Conservation (phyloP, 37 sponge, comb jelly and placozoan species). For the Aplysina aerophoba region DNA sequence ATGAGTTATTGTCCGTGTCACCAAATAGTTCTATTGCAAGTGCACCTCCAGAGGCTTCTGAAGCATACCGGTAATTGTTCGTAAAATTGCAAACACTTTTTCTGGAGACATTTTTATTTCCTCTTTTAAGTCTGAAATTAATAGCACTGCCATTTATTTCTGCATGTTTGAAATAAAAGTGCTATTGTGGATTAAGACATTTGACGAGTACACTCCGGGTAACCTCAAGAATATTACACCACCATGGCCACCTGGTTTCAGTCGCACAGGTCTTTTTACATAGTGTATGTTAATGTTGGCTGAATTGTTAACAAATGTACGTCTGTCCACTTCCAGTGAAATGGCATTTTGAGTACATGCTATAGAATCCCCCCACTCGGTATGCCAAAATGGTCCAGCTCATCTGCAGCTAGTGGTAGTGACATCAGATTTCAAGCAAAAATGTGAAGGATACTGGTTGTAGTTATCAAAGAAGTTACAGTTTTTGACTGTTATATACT, state of each 20-base stretch:
- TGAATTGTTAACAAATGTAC: constrained; percentile 44
- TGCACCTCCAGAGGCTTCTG: constrained; percentile 15
- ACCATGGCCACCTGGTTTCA: constrained; percentile 3
- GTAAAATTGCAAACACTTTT: not conserved
- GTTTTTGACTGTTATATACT: constrained; percentile 33
- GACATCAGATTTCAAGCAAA: too few species aligned
- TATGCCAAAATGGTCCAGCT: not conserved
- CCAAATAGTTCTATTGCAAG: not conserved
- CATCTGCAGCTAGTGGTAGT: not conserved
- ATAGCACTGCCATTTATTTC: constrained; percentile 20
- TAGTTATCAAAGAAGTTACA: constrained; percentile 30
- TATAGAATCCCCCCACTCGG: constrained; percentile 7
- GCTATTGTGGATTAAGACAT: not conserved
- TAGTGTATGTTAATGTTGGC: not conserved
- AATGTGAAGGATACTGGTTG: not conserved
- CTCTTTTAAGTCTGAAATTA: not conserved
- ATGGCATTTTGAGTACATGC: not conserved
- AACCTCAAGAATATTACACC: constrained; percentile 4
- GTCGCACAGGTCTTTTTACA: not conserved
- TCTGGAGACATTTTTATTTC: not conserved
- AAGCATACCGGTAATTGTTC: not conserved
- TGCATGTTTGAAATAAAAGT: constrained; percentile 1
- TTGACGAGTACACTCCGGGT: not conserved
- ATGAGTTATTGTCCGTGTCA: not conserved
- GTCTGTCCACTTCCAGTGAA: not conserved